Evolutionary conservation across 2,797 vertebrate genomes (phyloP), one percentile per base, ranked within the genome.

Genomic region (Pipistrellus nathusii): DNA sequence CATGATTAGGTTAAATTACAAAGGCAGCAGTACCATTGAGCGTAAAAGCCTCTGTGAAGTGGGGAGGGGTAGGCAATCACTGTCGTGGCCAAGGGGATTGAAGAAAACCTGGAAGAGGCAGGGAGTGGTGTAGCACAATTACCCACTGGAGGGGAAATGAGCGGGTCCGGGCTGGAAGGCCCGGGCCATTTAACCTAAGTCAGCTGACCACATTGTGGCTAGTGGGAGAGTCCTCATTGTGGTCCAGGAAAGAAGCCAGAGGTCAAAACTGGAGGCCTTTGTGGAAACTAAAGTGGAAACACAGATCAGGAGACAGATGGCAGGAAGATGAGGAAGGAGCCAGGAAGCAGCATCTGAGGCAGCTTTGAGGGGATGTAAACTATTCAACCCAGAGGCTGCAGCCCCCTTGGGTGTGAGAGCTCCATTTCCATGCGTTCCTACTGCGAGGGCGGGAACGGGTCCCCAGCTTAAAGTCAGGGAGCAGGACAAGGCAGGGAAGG

Each of bases 281-380:
- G 85, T 27, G 57, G 66, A 25, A 57, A 48, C 80, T n/a, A 38
- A 51, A 73, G 53, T n/a, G 23, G 73, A 62, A 83, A 82, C 82
- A 53, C 35, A 68, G n/a, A 44, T 84, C 71, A 68, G 85, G 17
- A 91, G 88, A 68, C 84, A 69, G 91, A 93, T 27, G 91, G 66
- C 21, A 55, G 72, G 41, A 87, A 48, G 76, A 62, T 21, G 66
- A 68, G 23, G 76, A 15, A 51, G 27, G 66, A 89, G 86, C 71
- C 64, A 30, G 66, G n/a, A n/a, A 44, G 55, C 82, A 88, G 35
- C 71, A 7, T 80, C 30, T n/a, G 30, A 76, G 48, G 78, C 88
- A 53, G 77, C 32, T 1, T 18, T 6, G 86, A 23, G 30, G 10
- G 13, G 77, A 11, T 53, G 32, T 46, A 41, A 80, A 77, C 82